Base-by-base conservation (phyloP, 2,888 invertebrate species). In the Drosophila antonietae region DNA sequence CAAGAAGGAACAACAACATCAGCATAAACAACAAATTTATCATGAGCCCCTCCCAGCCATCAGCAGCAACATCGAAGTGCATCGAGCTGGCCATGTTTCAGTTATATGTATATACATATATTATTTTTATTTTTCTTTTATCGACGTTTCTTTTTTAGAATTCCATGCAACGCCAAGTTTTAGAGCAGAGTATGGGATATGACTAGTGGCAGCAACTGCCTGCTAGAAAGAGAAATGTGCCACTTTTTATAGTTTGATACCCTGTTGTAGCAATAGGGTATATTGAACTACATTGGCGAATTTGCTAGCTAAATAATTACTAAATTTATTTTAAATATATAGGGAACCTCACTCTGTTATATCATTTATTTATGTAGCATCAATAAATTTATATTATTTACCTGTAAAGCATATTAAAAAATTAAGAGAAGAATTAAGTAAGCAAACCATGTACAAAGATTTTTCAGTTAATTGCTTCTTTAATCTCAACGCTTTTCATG, bases 21-120 rank as follows among this genome's bases (percentile, higher is more conserved):
- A 37, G 51, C 8, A 56, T 58, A 14, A 57, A 51, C 9, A 47
- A 60, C 33, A 61, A 57, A 23, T 39, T 37, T 53, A 5, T 46
- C n/a, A 39, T 28, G 49, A 8, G 10, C 23, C 33, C 2, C 14
- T 0, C 14, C 43, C 33, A 37, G 3, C 37, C 41, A n/a, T 3
- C 44, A 6, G 18, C 44, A 18, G 18, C 18, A 14, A n/a, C 62
- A 58, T 60, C 75, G 62, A 71, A 66, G 63, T 57, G 75, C 49
- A 41, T 61, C 64, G 52, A 72, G 68, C 66, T 66, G 71, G 20
- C 77, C 73, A 67, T 69, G 71, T 77, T 79, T 78, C 78, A 73
- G 72, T 78, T 80, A 72, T 49, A 68, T 68, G 10, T 35, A 35
- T 35, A 69, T 47, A 68, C 68, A 51, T 78, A 41, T 65, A 75